Evolutionary conservation across 2,113 vertebrate species (phyloP), one percentile per base, ranked within the genome.

Genomic region (Eurystomus gularis): DNA sequence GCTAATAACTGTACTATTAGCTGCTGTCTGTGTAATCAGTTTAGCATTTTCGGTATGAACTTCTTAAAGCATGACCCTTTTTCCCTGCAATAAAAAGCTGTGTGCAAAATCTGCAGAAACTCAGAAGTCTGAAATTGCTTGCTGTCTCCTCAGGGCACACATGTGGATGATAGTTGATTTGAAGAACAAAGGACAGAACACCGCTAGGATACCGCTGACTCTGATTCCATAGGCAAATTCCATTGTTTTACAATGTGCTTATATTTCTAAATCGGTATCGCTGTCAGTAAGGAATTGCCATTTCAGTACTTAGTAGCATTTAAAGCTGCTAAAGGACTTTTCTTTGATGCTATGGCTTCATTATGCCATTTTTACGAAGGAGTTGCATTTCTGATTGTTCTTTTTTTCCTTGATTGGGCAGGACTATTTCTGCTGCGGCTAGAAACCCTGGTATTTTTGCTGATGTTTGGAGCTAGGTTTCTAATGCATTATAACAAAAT

Each of bases 41-140:
- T 86, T 91, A 93, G 90, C 58, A 65, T 78, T 78, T 90, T 82
- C 94, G 82, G 13, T 87, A 92, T 64, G 72, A 97, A 92, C 82
- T 62, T 66, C 71, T 57, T 66, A 91, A 96, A 86, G 26, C 20
- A 46, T 31, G 26, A 76, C n/a, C 16, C 29, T 78, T 9, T 76
- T 80, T 51, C 28, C 48, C 58, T 42, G 78, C 11, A 37, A 91
- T 80, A 95, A 96, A 93, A 88, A 94, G 26, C 62, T 62, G 68
- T 51, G 70, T 92, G 60, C 58, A 88, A 95, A 89, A 80, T 60
- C 31, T 58, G 44, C 46, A 90, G 69, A 80, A 90, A 82, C 37
- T 66, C 61, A 35, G 39, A 96, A 95, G 21, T 72, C 84, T 92
- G 55, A 95, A 96, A 93, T 83, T 69, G 28, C 49, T 65, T 85